A percentile compares a stretch with the other conserved stretches of the same genome.
Evolutionary conservation across 2,888 invertebrate species (phyloP).

Genomic region (Drosophila atroscutellata): DNA sequence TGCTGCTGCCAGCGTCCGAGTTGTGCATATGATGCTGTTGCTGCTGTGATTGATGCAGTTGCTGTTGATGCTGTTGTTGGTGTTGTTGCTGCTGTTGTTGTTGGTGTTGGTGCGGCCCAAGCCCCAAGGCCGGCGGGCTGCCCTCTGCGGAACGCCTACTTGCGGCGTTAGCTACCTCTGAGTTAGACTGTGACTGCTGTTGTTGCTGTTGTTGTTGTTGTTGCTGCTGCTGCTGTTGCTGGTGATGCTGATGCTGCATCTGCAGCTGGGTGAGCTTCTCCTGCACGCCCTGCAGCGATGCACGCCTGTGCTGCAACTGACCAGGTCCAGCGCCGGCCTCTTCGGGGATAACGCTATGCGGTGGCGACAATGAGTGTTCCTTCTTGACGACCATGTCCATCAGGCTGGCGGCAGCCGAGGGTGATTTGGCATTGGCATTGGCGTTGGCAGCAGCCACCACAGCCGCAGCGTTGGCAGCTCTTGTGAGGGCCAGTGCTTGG

Average conservation of each 20-base stretch:
- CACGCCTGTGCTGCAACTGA: conserved; percentile 69
- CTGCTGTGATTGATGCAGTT: conserved; percentile 33
- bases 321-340: conserved; percentile 47
- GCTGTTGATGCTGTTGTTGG: conserved; percentile 39
- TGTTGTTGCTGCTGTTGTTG: conserved; percentile 28
- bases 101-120: conserved; percentile 41
- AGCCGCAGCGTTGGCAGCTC: conserved; percentile 83
- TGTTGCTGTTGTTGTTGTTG: conserved; percentile 51
- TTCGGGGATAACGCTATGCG: conserved; percentile 58
- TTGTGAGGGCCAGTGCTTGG: conserved; percentile 89
- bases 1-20: conserved; percentile 55
- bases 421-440: conserved; percentile 85
- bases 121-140: conserved; percentile 56
- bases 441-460: conserved; percentile 83
- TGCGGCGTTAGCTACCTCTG: conserved; percentile 33
- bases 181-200: conserved; percentile 45
- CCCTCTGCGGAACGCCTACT: conserved; percentile 69
- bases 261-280: conserved; percentile 82
- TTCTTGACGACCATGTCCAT: conserved; percentile 83
- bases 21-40: conserved; percentile 42
- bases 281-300: conserved; percentile 82
- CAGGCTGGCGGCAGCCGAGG: conserved; percentile 82
- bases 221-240: conserved; percentile 69
- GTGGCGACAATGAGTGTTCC: conserved; percentile 84
- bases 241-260: conserved; percentile 79